Conservation (phyloP, 2,797 vertebrate species). For the Chromobotia macracanthus region DNA sequence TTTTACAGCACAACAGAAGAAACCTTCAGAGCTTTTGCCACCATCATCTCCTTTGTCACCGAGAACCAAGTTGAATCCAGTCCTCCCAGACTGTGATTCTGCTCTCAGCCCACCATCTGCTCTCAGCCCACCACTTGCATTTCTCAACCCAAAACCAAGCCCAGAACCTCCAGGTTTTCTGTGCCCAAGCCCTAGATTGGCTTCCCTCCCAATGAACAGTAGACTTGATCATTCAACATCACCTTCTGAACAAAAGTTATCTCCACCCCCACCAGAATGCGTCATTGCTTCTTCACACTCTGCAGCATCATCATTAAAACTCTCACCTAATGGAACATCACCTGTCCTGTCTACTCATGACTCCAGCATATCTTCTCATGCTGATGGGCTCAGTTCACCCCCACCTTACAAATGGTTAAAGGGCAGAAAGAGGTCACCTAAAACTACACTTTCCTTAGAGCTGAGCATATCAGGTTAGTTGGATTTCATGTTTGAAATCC, state of each 20-base stretch:
- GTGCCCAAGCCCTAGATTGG: constrained; percentile 14
- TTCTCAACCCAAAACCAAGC: constrained; percentile 8
- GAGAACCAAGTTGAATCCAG: constrained; percentile 22
- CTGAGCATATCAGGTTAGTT: constrained; percentile 48
- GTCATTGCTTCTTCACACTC: background rate
- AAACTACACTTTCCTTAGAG: background rate
- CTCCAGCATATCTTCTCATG: background rate
- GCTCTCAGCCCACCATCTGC: background rate
- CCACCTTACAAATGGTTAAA: constrained; percentile 9
- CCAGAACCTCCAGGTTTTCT: constrained; percentile 13
- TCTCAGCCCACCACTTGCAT: background rate
- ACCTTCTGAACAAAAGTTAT: background rate
- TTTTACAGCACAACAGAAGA: background rate
- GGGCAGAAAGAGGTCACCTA: background rate
- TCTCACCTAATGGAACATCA: background rate
- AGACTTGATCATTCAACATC: constrained; percentile 1
- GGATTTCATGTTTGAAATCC: background rate
- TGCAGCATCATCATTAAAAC: background rate
- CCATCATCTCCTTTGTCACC: background rate
- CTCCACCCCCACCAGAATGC: background rate
- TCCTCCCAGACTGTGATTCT: constrained; percentile 9
- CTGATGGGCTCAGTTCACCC: background rate
- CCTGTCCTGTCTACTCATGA: background rate
- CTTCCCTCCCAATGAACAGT: constrained; percentile 18
- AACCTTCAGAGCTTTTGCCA: background rate